A percentile compares a stretch with the other conserved stretches of the same genome.
phyloP scores from a whole-genome alignment of 2,888 invertebrate species.

The Trisateles emortualis region DNA sequence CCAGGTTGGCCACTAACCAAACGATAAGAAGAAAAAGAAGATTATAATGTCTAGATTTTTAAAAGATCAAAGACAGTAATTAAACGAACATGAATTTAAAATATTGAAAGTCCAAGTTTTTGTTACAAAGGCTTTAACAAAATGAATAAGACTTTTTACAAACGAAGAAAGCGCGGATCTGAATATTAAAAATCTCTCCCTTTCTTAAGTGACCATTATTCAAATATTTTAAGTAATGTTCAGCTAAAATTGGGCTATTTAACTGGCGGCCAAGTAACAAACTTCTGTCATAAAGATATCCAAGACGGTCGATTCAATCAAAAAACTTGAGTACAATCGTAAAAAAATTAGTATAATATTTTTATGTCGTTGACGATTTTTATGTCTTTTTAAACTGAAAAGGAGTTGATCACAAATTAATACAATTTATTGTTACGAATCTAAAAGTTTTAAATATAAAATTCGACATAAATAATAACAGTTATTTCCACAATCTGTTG shows the following conservation, averaged over 20 bases:
- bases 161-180: conserved; percentile 24
- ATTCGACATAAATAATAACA: no score
- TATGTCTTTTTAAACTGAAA: conserved; percentile 33
- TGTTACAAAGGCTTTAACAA: background rate
- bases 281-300: conserved; percentile 43
- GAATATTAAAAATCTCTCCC: conserved; percentile 32
- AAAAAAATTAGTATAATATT: conserved; percentile 36
- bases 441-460: conserved; percentile 3
- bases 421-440: conserved; percentile 16
- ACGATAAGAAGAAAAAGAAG: no score
- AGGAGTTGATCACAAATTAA: conserved; percentile 31
- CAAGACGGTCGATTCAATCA: conserved; percentile 45
- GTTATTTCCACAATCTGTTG: no score
- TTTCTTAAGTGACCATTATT: conserved; percentile 33
- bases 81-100: background rate
- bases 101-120: background rate
- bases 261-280: conserved; percentile 39
- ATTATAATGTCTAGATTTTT: no score
- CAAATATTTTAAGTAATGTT: conserved; percentile 44
- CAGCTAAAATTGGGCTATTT: conserved; percentile 38
- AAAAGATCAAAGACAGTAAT: no score
- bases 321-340: conserved; percentile 39
- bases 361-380: conserved; percentile 25
- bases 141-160: background rate
- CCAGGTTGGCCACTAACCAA: no score